These are phyloP conservation scores for Phrynocephalus forsythii DNA, from an alignment of 2,797 vertebrate genomes.

Conservation along the genomic window DNA sequence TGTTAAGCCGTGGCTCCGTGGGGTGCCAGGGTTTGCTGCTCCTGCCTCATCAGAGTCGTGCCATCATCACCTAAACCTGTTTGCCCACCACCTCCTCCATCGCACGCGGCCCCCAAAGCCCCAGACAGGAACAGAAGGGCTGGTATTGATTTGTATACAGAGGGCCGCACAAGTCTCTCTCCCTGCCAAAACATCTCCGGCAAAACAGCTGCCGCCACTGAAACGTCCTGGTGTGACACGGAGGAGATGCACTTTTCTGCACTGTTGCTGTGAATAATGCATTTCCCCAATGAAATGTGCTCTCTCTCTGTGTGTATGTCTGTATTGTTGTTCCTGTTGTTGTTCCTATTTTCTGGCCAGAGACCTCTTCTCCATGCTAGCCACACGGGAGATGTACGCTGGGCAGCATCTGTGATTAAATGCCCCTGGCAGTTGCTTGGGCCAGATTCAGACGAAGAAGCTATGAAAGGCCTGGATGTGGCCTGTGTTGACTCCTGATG, in stretches of 20 bases:
- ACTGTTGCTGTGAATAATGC: too few species aligned
- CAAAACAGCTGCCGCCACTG: not conserved
- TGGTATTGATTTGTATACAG: not conserved
- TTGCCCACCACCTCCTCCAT: too few species aligned
- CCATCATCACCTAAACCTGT: too few species aligned
- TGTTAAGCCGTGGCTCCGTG: too few species aligned
- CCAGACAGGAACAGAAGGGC: too few species aligned
- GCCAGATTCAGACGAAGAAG: not conserved
- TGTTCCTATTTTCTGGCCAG: too few species aligned
- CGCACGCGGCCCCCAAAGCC: too few species aligned
- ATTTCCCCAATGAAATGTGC: rapidly evolving
- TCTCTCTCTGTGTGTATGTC: not conserved
- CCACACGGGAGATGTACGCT: rapidly evolving
- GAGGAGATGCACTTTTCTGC: rapidly evolving
- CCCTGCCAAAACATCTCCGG: not conserved
- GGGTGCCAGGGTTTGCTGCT: too few species aligned
- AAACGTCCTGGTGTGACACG: not conserved
- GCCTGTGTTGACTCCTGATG: rapidly evolving
- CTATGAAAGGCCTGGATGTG: rapidly evolving
- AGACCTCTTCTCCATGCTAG: not conserved
- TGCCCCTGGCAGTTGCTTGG: not conserved
- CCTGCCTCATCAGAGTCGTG: too few species aligned
- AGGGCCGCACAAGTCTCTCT: not conserved
- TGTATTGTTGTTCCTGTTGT: not conserved
- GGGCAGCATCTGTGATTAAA: rapidly evolving